Evolutionary conservation across 92 coral and sea anemone genomes (phyloP).

Genomic region (Epizoanthus ramosus): DNA sequence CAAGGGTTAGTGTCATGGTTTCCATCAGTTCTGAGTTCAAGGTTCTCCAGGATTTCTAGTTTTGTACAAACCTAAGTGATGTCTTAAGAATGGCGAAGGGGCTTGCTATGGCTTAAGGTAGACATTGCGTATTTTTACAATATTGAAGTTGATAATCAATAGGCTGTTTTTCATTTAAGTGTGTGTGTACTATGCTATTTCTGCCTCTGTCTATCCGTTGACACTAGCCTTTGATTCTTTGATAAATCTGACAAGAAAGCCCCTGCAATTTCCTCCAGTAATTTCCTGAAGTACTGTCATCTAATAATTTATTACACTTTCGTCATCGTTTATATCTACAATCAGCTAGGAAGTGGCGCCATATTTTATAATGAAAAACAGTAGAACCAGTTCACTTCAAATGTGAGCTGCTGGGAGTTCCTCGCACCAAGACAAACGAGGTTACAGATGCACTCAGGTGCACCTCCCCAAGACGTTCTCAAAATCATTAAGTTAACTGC

Average conservation of each 20-base stretch:
- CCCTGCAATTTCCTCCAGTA: constrained; percentile 99
- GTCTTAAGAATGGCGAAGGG: constrained; percentile 42
- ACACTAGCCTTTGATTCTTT: constrained; percentile 94
- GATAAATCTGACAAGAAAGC: constrained; percentile 99
- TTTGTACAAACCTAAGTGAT: neutral
- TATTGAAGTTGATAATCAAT: constrained; percentile 73
- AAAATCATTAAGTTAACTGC: constrained; percentile 37
- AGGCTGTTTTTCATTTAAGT: constrained; percentile 89
- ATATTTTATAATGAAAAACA: constrained; percentile 63
- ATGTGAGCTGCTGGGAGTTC: constrained; percentile 31
- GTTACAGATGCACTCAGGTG: constrained; percentile 39
- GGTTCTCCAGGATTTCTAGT: neutral
- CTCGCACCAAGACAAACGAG: constrained; percentile 9
- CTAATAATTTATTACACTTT: constrained; percentile 97
- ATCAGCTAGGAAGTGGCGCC: constrained; percentile 76
- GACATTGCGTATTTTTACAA: constrained; percentile 78
- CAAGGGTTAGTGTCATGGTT: constrained; percentile 17
- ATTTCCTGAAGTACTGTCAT: constrained; percentile 99
- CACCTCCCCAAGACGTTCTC: constrained; percentile 25
- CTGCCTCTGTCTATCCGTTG: constrained; percentile 85
- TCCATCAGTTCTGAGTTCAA: neutral
- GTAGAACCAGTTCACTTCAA: constrained; percentile 31
- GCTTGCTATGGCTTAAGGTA: constrained; percentile 76
- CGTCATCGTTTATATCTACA: constrained; percentile 98
- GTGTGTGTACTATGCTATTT: constrained; percentile 94